These are phyloP conservation scores for Aptenodytes patagonicus DNA, from an alignment of 2,113 vertebrate genomes.

Conservation along the genomic window DNA sequence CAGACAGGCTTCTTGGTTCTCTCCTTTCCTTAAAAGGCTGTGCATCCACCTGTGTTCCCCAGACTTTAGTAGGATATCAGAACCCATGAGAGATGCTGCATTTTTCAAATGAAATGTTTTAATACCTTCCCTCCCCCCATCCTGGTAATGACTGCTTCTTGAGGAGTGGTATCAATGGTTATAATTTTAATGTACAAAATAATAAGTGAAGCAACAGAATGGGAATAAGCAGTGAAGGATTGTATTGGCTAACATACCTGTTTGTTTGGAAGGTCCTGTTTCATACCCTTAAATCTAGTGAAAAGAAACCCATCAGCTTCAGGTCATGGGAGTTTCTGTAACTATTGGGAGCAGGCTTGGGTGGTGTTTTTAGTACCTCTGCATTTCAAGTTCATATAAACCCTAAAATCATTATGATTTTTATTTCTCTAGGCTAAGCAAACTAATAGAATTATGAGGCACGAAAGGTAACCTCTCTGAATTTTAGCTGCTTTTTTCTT, in stretches of 20 bases:
- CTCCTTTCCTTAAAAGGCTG: conserved; percentile 42
- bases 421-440: background rate
- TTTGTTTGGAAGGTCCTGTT: background rate
- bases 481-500: background rate
- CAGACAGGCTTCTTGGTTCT: conserved; percentile 44
- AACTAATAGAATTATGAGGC: background rate
- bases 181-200: background rate
- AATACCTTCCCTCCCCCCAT: conserved; percentile 12
- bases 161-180: conserved; percentile 13
- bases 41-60: conserved; percentile 44
- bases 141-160: conserved; percentile 26
- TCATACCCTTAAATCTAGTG: background rate
- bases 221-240: background rate
- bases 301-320: background rate
- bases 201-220: background rate
- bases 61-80: conserved; percentile 55
- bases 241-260: background rate
- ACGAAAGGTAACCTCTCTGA: background rate
- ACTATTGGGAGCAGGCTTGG: background rate
- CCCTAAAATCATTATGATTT: background rate
- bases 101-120: conserved; percentile 64
- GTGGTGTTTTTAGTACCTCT: background rate
- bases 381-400: background rate
- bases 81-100: conserved; percentile 50
- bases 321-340: background rate